Evolutionary conservation across 1,140 invertebrate species (phyloP).

Genomic region (Harlomillsia oculata): DNA sequence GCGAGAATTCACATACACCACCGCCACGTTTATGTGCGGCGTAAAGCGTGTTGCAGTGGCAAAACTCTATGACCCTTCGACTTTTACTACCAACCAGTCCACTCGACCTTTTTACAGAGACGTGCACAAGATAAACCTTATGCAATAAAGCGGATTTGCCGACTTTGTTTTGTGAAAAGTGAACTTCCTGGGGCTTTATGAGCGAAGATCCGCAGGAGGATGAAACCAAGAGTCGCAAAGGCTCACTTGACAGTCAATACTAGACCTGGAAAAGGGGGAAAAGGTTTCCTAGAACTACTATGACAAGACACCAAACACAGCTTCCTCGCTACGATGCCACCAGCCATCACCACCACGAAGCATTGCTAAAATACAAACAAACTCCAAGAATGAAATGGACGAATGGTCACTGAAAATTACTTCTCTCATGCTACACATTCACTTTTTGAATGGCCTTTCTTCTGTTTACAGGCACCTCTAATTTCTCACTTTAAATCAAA

Average conservation of each 20-base stretch:
- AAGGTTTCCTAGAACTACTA: constrained; percentile 14
- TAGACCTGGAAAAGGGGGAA: neutral
- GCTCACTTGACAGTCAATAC: neutral
- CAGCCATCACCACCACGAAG: neutral
- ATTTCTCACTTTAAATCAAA: too few species aligned
- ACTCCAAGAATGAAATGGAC: too few species aligned
- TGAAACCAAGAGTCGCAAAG: neutral
- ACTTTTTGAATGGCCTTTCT: too few species aligned
- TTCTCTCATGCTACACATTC: too few species aligned
- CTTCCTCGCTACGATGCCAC: too few species aligned
- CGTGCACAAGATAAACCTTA: constrained; percentile 9
- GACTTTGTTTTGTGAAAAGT: constrained; percentile 27
- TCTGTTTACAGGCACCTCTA: too few species aligned
- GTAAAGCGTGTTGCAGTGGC: neutral
- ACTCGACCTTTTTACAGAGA: too few species aligned
- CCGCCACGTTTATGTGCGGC: neutral
- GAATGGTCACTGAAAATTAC: too few species aligned
- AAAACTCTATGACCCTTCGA: too few species aligned
- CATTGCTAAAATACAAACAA: neutral
- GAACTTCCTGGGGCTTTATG: constrained; percentile 29
- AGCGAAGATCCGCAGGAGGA: constrained; percentile 25
- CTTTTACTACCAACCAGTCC: too few species aligned
- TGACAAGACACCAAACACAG: constrained; percentile 15
- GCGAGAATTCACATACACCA: neutral
- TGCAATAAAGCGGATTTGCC: constrained; percentile 24